phyloP scores from a whole-genome alignment of 2,888 invertebrate species.

The Athalia circularis region DNA sequence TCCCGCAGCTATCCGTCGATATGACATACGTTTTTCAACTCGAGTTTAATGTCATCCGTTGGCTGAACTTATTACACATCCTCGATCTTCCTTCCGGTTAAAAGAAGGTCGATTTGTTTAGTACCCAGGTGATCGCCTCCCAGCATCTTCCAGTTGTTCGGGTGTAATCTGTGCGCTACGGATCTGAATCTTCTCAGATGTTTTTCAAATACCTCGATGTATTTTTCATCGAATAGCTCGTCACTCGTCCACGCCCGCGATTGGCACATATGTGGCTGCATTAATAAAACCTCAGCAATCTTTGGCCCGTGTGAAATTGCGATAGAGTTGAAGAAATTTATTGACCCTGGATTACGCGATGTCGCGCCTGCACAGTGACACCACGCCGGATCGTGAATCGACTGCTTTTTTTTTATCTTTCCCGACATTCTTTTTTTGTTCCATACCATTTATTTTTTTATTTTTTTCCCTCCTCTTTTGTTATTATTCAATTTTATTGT shows the following conservation, averaged over 20 bases:
- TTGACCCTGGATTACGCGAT: conserved; percentile 28
- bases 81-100: too few relatives aligned
- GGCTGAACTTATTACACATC: too few relatives aligned
- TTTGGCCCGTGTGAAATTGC: conserved; percentile 34
- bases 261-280: not conserved
- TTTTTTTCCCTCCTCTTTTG: not conserved
- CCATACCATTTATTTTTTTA: too few relatives aligned
- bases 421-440: not conserved
- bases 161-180: not conserved
- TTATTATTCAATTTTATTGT: too few relatives aligned
- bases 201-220: not conserved
- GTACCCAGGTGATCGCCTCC: too few relatives aligned
- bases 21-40: too few relatives aligned
- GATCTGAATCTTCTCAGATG: not conserved
- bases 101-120: too few relatives aligned
- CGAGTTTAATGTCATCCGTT: not conserved
- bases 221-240: not conserved
- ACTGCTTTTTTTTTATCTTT: conserved; percentile 17
- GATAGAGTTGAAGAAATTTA: conserved; percentile 27
- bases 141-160: too few relatives aligned
- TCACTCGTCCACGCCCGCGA: not conserved
- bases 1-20: too few relatives aligned
- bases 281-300: not conserved
- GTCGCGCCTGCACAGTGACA: conserved; percentile 2
- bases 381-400: not conserved